Base-by-base conservation (phyloP, 2,797 vertebrate species). In the Podargus strigoides region DNA sequence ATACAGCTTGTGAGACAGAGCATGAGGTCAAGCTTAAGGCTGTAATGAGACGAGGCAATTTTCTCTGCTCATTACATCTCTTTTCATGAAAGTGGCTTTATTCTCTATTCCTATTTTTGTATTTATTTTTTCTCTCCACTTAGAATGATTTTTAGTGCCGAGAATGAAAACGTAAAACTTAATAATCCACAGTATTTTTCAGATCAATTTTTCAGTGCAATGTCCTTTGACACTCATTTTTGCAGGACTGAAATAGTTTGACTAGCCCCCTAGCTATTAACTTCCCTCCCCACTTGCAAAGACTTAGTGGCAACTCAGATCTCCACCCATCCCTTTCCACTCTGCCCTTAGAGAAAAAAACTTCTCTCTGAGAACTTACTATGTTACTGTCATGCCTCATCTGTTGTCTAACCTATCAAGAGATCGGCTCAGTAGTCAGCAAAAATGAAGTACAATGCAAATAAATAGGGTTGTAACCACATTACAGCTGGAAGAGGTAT, bases 11-110 rank as follows among this genome's bases (percentile, higher is more conserved):
- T 73, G 84, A 80, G 69, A 90, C 26, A 84, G 86, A 91, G 60
- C 66, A 77, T 20, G 23, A 83, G 92, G 87, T 94, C 91, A 95
- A 78, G 64, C 56, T 93, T 86, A 78, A 73, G 74, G 78, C 86
- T 90, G 37, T 68, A 74, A 94, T 87, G 89, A 96, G 95, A 96
- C 91, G 68, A 94, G 34, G 66, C 83, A 84, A 97, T 92, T 81
- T 91, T 92, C 82, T 94, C 44, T 80, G 67, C 91, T 96, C 87
- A 70, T 85, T 80, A 91, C 39, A 13, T 55, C 36, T 90, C 91
- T 92, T 96, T 90, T 95, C 85, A 94, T 87, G 75, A 92, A 96
- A 93, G 44, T 4, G 36, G 3, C 23, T 95, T 95, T 94, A 87
- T 90, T 93, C 75, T 94, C 59, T 17, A 23, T 82, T 95, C 52